Evolutionary conservation across 2,113 vertebrate species (phyloP).

Genomic region (Holacanthus passer): DNA sequence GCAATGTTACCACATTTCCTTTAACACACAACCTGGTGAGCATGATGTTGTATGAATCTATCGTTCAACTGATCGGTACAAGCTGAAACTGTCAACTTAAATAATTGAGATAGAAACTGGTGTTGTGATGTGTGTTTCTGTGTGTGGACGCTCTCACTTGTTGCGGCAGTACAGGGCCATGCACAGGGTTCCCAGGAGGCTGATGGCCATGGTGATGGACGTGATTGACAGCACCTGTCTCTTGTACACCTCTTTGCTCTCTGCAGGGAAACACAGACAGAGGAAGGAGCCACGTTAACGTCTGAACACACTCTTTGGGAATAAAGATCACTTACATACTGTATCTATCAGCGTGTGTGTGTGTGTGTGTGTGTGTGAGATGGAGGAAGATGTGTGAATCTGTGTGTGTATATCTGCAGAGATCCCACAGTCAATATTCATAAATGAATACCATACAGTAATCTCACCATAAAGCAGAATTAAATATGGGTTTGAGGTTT

Average conservation of each 20-base stretch:
- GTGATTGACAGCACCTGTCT: slow-evolving; percentile 97
- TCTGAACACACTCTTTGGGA: slow-evolving; percentile 33
- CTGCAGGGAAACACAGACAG: slow-evolving; percentile 82
- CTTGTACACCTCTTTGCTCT: slow-evolving; percentile 97
- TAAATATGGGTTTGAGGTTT: slow-evolving; percentile 63
- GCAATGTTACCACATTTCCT: neutral
- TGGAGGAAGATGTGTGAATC: neutral
- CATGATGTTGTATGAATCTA: no score
- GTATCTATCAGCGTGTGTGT: neutral
- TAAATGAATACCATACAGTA: slow-evolving; percentile 15
- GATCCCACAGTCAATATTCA: slow-evolving; percentile 24
- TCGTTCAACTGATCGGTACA: no score
- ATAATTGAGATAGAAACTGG: neutral
- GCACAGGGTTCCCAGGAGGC: slow-evolving; percentile 94
- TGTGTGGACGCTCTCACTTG: slow-evolving; percentile 85
- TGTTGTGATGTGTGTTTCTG: neutral
- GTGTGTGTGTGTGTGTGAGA: neutral
- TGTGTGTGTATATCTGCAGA: neutral
- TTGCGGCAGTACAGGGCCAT: slow-evolving; percentile 97
- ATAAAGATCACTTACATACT: slow-evolving; percentile 35
- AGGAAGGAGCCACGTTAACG: slow-evolving; percentile 49
- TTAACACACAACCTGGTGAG: neutral
- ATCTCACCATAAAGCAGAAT: slow-evolving; percentile 8
- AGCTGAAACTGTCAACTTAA: neutral
- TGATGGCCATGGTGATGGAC: slow-evolving; percentile 95